Base-by-base conservation (phyloP, 2,797 vertebrate species). In the Synaphobranchus kaupii region DNA sequence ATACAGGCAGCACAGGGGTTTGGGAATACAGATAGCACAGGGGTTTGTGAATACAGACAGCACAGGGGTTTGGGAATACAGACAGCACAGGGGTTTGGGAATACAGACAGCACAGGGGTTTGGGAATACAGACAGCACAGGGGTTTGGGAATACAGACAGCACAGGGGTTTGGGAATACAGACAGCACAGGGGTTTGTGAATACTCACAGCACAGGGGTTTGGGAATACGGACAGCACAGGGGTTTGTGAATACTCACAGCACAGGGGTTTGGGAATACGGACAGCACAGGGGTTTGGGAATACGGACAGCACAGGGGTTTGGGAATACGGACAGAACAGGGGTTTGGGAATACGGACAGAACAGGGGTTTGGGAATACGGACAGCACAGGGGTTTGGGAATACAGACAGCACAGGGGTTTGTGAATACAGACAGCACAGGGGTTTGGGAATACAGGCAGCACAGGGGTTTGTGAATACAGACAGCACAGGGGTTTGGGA, bases 51-150 rank as follows among this genome's bases (percentile, higher is more conserved):
- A 85, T 71, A 95, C 97, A 95, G 91, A 98, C 98, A 87, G 95
- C 94, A 39, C 3, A 39, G 39, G 56, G 31, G 50, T n/a, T 7
- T 10, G 34, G 73, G 4, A 31, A 85, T 71, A 95, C 97, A 39
- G 39, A 1, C 39, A 39, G 39, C 39, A 39, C 39, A 39, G 39
- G 68, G 31, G 50, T n/a, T 7, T 10, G 34, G 73, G 4, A 31
- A 85, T 71, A 95, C 97, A 95, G 91, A 98, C 98, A 87, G 95
- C n/a, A n/a, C n/a, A n/a, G 76, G 34, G 34, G 39, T 25, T 58
- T 56, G 52, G 68, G 50, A 66, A n/a, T 31, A 71, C 25, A 1
- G n/a, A 31, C 8, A 31, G 28, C 3, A 22, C 28, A 71, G 28
- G 66, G 66, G 66, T 31, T 31, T 28, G 66, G 31, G 66, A 31